phyloP scores from a whole-genome alignment of 23 tunicate species.

The Ascidia mentula region DNA sequence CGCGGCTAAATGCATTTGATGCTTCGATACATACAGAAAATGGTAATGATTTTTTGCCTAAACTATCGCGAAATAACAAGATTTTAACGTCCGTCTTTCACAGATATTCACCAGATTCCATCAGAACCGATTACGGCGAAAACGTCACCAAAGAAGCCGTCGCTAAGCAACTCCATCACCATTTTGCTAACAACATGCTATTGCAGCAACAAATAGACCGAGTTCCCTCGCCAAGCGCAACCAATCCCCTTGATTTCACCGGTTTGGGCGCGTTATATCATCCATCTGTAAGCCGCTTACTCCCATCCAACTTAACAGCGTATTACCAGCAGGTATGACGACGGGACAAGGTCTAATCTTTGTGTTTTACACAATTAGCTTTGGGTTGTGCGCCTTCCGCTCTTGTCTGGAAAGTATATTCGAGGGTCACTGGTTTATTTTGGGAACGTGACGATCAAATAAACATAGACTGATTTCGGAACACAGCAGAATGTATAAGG shows the following conservation, averaged over 20 bases:
- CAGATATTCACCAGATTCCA: neutral
- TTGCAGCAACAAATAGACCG: neutral
- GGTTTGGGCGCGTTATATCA: neutral
- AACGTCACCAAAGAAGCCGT: neutral
- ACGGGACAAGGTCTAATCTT: neutral
- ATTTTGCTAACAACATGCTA: neutral
- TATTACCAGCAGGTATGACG: neutral
- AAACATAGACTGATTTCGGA: too few relatives aligned
- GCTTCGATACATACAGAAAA: too few relatives aligned
- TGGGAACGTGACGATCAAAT: too few relatives aligned
- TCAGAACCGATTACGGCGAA: neutral
- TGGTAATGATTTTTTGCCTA: too few relatives aligned
- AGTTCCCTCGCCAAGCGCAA: neutral
- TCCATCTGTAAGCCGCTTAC: neutral
- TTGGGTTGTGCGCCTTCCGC: neutral
- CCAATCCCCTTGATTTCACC: neutral
- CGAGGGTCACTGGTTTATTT: too few relatives aligned
- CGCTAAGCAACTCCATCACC: neutral
- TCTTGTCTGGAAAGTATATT: too few relatives aligned
- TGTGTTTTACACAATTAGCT: neutral
- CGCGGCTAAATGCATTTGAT: too few relatives aligned
- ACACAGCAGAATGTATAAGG: too few relatives aligned
- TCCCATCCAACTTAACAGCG: conserved; percentile 1
- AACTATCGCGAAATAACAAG: too few relatives aligned
- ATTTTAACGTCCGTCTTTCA: neutral